Conservation (phyloP, 2,797 vertebrate genomes). For the Enteromius treurensis region DNA sequence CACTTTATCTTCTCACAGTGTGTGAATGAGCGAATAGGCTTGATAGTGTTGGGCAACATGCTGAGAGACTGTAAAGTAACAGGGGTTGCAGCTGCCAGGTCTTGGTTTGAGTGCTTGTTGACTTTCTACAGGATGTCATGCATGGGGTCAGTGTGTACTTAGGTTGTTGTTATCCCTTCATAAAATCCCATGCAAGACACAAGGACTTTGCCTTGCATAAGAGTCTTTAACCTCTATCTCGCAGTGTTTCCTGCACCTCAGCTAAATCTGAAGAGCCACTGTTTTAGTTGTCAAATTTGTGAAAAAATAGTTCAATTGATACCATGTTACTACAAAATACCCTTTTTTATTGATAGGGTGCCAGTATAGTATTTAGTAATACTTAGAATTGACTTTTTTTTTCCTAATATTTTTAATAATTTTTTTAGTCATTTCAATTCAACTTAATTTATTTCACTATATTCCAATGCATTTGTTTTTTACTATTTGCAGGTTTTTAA, state of each 20-base stretch:
- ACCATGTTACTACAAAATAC: background rate
- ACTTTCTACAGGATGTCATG: slow-evolving; percentile 11
- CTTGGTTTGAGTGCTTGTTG: slow-evolving; percentile 3
- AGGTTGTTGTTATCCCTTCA: slow-evolving; percentile 23
- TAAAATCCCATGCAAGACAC: slow-evolving; percentile 29
- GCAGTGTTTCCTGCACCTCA: slow-evolving; percentile 6
- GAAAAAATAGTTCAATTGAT: background rate
- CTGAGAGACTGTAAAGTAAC: slow-evolving; percentile 12
- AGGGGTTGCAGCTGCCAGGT: slow-evolving; percentile 21
- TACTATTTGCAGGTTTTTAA: background rate
- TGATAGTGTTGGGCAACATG: slow-evolving; percentile 26
- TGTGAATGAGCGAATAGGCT: background rate
- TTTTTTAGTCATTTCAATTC: background rate
- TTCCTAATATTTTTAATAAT: background rate
- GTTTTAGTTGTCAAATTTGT: background rate
- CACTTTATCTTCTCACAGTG: background rate
- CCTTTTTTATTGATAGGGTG: background rate
- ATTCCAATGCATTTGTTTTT: background rate
- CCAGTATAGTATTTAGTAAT: background rate
- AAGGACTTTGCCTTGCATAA: slow-evolving; percentile 34
- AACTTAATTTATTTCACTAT: background rate
- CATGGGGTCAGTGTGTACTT: background rate
- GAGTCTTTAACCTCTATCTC: slow-evolving; percentile 26
- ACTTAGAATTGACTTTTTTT: background rate
- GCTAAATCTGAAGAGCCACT: background rate